A percentile compares a stretch with the other conserved stretches of the same genome.
Conservation (phyloP, 2,113 vertebrate species). For the Xerus inauris region DNA sequence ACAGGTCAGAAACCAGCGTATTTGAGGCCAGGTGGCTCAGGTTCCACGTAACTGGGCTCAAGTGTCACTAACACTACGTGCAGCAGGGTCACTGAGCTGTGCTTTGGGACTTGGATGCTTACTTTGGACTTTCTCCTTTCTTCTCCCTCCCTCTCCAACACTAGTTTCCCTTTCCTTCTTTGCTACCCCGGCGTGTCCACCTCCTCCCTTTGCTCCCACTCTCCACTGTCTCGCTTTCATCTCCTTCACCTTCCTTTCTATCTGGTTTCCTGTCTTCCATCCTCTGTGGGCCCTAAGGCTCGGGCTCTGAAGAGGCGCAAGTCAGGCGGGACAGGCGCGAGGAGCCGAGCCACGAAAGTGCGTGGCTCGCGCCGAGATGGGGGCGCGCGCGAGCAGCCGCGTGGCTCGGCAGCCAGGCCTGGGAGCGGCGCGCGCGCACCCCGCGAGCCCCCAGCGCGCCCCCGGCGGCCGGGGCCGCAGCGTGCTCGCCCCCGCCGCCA, state of each 20-base stretch:
- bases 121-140: constrained; percentile 55
- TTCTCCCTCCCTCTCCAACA: no score
- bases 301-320: neutral
- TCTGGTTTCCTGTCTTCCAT: constrained; percentile 4
- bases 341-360: constrained; percentile 12
- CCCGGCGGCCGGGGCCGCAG: constrained; percentile 84
- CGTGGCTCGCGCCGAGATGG: constrained; percentile 40
- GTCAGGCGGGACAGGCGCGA: neutral
- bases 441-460: constrained; percentile 63
- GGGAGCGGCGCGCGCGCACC: constrained; percentile 55
- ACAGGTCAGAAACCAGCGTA: constrained; percentile 44
- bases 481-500: constrained; percentile 90
- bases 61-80: constrained; percentile 53
- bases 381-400: neutral
- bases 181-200: neutral
- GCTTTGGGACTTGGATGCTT: constrained; percentile 60
- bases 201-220: constrained; percentile 25
- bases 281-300: neutral
- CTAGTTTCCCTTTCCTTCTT: constrained; percentile 43
- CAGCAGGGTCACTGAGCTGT: constrained; percentile 6
- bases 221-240: neutral
- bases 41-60: constrained; percentile 67
- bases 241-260: constrained; percentile 3
- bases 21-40: constrained; percentile 64
- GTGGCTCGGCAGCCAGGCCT: neutral